Conservation (phyloP, 1,140 invertebrate species). For the Formica selysi region DNA sequence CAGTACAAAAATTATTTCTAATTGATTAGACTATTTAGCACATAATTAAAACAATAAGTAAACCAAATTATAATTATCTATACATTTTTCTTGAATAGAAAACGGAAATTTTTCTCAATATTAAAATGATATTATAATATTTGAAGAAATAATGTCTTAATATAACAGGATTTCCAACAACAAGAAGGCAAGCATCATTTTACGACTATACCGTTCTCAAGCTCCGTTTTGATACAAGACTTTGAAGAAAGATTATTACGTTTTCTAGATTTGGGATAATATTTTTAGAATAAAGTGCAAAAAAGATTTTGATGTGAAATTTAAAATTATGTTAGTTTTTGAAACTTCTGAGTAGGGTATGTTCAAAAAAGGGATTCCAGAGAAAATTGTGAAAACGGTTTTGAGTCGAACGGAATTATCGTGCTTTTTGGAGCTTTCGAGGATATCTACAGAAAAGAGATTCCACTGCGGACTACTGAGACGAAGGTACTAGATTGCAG, state of each 20-base stretch:
- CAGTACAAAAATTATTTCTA: not conserved
- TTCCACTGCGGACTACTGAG: slow-evolving; percentile 60
- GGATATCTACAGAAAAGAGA: slow-evolving; percentile 68
- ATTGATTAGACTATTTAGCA: not conserved
- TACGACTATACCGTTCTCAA: not conserved
- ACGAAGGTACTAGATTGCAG: slow-evolving; percentile 72
- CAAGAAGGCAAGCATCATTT: not conserved
- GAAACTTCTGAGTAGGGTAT: slow-evolving; percentile 2
- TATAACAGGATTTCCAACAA: not conserved
- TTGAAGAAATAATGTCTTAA: not conserved
- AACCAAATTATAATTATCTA: slow-evolving; percentile 7
- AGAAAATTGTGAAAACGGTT: slow-evolving; percentile 75
- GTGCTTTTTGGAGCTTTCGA: slow-evolving; percentile 68
- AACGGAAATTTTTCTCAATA: not conserved
- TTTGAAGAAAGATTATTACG: slow-evolving; percentile 10
- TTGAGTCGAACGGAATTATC: slow-evolving; percentile 73
- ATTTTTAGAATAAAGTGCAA: not conserved
- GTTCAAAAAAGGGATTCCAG: slow-evolving; percentile 71
- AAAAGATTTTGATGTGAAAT: slow-evolving; percentile 27
- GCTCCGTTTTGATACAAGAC: not conserved
- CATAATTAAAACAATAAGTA: not conserved
- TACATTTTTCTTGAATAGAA: not conserved
- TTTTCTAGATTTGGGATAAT: slow-evolving; percentile 8
- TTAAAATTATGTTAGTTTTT: slow-evolving; percentile 39
- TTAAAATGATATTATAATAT: not conserved